Conservation (phyloP, 2,797 vertebrate genomes). For the Salarias fasciatus region DNA sequence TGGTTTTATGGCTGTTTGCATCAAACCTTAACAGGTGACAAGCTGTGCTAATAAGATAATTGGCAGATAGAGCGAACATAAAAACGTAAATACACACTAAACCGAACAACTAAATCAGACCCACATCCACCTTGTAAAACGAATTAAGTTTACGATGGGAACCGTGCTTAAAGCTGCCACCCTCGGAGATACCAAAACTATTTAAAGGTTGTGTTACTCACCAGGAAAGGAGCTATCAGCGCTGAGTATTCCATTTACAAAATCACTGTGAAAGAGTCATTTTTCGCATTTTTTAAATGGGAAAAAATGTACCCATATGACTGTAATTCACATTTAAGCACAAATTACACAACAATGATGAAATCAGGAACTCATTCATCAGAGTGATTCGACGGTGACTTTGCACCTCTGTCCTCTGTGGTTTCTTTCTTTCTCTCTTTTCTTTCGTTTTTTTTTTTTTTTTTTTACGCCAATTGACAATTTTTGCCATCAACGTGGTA, state of each 20-base stretch:
- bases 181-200: conserved; percentile 22
- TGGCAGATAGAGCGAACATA: conserved; percentile 39
- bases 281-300: too few relatives aligned
- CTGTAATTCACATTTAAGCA: background rate
- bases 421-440: background rate
- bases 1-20: conserved; percentile 27
- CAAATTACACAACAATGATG: background rate
- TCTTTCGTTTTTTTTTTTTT: background rate
- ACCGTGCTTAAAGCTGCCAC: conserved; percentile 33
- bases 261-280: background rate
- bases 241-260: background rate
- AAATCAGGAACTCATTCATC: background rate
- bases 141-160: conserved; percentile 44
- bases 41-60: conserved; percentile 54
- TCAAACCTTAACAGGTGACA: conserved; percentile 29
- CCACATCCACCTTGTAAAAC: conserved; percentile 57
- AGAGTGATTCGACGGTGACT: background rate
- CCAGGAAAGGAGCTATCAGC: background rate
- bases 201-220: background rate
- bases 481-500: conserved; percentile 60
- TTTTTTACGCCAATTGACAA: conserved; percentile 54
- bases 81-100: conserved; percentile 38
- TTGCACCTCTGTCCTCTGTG: conserved; percentile 17
- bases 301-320: too few relatives aligned
- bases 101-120: conserved; percentile 37